These are phyloP conservation scores for Plemyria rubiginata DNA, from an alignment of 2,888 invertebrate species.

Conservation along the genomic window DNA sequence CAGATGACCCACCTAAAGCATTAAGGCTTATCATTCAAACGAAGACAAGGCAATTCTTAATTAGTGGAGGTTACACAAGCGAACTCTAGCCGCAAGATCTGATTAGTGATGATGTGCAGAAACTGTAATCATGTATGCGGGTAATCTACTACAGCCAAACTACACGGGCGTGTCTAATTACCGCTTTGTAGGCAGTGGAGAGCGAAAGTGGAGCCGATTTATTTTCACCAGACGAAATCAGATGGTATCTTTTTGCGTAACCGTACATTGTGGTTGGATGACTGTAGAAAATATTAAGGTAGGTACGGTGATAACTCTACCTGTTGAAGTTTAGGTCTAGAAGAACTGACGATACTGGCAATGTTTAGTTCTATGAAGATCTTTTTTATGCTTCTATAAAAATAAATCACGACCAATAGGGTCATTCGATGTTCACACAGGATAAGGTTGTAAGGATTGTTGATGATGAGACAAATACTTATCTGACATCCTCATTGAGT, in stretches of 20 bases:
- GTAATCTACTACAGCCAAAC: slow-evolving; percentile 21
- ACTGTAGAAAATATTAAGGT: slow-evolving; percentile 7
- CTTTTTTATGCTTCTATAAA: neutral
- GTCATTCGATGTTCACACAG: no score
- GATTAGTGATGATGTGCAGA: slow-evolving; percentile 21
- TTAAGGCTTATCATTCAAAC: neutral
- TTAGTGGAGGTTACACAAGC: slow-evolving; percentile 18
- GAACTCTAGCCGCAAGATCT: slow-evolving; percentile 11
- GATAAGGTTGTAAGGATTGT: no score
- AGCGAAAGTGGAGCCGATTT: slow-evolving; percentile 31
- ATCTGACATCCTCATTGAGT: no score
- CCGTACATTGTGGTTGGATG: slow-evolving; percentile 18
- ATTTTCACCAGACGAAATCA: slow-evolving; percentile 23
- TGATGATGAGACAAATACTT: no score
- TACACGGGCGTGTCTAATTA: slow-evolving; percentile 28
- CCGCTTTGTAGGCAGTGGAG: slow-evolving; percentile 21
- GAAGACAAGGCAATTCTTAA: neutral
- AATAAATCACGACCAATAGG: neutral
- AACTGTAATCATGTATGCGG: slow-evolving; percentile 26
- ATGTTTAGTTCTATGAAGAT: neutral
- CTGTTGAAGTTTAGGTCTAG: neutral
- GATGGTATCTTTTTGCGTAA: slow-evolving; percentile 31
- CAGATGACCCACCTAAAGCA: no score
- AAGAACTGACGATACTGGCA: neutral
- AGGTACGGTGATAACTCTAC: neutral